Base-by-base conservation (phyloP, 2,113 vertebrate genomes). In the Boleophthalmus pectinirostris region DNA sequence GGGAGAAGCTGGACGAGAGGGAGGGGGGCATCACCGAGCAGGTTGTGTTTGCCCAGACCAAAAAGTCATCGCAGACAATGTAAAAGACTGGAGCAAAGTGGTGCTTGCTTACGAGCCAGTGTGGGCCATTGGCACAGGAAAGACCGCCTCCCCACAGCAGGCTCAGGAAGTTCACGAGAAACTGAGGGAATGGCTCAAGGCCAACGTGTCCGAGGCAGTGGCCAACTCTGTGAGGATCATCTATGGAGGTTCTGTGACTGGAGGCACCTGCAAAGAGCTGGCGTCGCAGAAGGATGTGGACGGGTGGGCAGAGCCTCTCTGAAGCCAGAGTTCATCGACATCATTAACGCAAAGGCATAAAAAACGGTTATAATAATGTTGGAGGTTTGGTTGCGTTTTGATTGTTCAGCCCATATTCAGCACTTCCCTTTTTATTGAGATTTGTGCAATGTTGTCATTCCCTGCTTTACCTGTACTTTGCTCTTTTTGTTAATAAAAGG, bases 71-170 rank as follows among this genome's bases (percentile, higher is more conserved):
- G 96, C 97, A 94, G 98, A 97, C 91, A 99, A 98, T 0, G 96
- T 99, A 65, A 98, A 98, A 82, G 97, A 99, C 91, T 99, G 98
- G 98, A 95, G 82, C 89, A 99, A 99, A 85, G 97, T 99, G 0
- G 98, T 99, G 66, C 91, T 99, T 29, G 98, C 98, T 18, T 99
- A 99, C 53, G 98, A 99, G 81, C 98, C 98, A 0, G 97, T 99
- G 23, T 99, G 98, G 98, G 98, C 98, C 84, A 99, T 99, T 7
- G 98, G 98, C 75, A 99, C 98, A 0, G 97, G 98, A 76, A 99
- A 99, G 94, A 98, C 97, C 0, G 98, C 98, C 51, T 97, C 97
- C 67, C 97, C 97, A 0, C 95, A 96, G 69, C 98, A 99, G 95
- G 98, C 98, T 78, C 98, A 99, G 91, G 98, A 99, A 77, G 96